These are phyloP conservation scores for Bradypodion ventrale DNA, from an alignment of 2,797 vertebrate genomes.

Conservation along the genomic window DNA sequence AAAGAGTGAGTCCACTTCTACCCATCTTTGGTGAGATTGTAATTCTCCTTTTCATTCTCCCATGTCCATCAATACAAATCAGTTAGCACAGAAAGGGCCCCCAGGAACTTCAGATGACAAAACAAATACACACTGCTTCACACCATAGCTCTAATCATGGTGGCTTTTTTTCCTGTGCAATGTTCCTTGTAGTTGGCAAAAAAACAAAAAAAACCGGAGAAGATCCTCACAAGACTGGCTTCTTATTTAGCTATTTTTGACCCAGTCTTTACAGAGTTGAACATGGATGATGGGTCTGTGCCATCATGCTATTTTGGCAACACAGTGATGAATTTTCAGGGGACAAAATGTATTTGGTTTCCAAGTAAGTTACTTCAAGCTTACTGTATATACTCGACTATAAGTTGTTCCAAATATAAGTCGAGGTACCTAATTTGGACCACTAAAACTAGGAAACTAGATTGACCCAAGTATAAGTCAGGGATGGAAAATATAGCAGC, in stretches of 20 bases:
- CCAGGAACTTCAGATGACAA: background rate
- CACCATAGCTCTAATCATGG: background rate
- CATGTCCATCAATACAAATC: background rate
- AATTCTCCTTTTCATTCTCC: background rate
- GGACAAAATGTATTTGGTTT: background rate
- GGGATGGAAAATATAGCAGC: no score
- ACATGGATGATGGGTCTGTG: background rate
- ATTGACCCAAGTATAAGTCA: no score
- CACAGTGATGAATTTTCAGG: background rate
- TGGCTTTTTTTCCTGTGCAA: no score
- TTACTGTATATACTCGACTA: no score
- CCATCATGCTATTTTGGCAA: background rate
- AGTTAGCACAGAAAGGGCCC: background rate
- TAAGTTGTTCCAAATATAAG: no score
- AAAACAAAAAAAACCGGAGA: background rate
- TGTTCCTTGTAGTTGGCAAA: background rate
- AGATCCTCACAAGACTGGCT: background rate
- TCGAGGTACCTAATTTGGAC: no score
- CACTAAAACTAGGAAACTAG: no score
- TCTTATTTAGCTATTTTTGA: background rate
- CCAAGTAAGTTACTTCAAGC: constrained; percentile 26
- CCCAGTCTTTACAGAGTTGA: background rate
- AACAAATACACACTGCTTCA: background rate
- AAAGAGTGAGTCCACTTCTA: background rate
- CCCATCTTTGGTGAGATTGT: background rate